Evolutionary conservation across 2,888 invertebrate genomes (phyloP).

Genomic region (Diogma glabrata): DNA sequence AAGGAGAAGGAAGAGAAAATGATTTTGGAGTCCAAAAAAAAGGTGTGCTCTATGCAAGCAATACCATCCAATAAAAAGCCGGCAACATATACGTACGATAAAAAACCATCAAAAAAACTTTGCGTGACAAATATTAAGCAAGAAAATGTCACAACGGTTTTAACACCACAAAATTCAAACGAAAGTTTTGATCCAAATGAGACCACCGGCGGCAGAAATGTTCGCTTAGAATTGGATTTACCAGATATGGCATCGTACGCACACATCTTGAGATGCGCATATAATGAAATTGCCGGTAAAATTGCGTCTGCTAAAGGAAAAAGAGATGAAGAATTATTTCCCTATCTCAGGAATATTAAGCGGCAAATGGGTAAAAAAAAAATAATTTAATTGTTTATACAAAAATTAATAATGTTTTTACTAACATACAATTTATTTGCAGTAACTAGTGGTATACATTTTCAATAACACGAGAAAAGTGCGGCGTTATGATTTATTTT

Average conservation of each 20-base stretch:
- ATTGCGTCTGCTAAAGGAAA: conserved; percentile 15
- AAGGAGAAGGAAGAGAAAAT: too few relatives aligned
- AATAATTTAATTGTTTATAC: too few relatives aligned
- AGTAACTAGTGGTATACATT: too few relatives aligned
- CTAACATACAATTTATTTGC: too few relatives aligned
- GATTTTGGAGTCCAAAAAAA: too few relatives aligned
- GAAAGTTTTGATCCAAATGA: background rate
- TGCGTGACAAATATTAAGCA: background rate
- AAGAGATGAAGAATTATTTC: background rate
- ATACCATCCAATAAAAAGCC: too few relatives aligned
- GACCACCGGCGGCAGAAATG: background rate
- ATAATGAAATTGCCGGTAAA: conserved; percentile 17
- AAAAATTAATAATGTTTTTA: too few relatives aligned
- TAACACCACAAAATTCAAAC: background rate
- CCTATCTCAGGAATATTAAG: background rate
- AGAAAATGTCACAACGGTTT: background rate
- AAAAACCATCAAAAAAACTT: background rate
- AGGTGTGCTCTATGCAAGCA: too few relatives aligned
- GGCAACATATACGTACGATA: background rate
- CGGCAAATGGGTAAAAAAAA: conserved; percentile 1
- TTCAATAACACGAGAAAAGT: too few relatives aligned
- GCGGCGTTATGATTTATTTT: too few relatives aligned
- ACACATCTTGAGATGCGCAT: conserved; percentile 16
- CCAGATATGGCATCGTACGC: conserved; percentile 15
- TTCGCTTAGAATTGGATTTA: conserved; percentile 11